phyloP scores from a whole-genome alignment of 2,888 invertebrate genomes.

The Monoplex corrugatus region DNA sequence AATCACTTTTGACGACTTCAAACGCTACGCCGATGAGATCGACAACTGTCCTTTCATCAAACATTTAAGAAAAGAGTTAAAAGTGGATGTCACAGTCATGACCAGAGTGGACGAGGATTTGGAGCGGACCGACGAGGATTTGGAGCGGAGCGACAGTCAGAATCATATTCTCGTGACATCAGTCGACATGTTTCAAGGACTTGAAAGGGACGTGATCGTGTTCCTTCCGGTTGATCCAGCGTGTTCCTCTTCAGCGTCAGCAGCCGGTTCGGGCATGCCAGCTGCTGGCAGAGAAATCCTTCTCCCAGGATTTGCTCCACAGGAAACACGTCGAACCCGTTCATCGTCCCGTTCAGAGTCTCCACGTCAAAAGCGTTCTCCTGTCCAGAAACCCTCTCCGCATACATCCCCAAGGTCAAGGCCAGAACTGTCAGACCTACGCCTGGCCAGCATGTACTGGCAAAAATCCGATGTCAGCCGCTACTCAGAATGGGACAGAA shows the following conservation, averaged over 20 bases:
- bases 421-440: too few relatives aligned
- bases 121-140: too few relatives aligned
- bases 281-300: too few relatives aligned
- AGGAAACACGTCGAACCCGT: too few relatives aligned
- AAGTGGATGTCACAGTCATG: neutral
- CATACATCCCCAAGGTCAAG: too few relatives aligned
- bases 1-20: neutral
- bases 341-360: too few relatives aligned
- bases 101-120: too few relatives aligned
- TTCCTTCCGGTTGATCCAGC: neutral
- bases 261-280: too few relatives aligned
- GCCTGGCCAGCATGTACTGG: neutral
- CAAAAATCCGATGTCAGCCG: neutral
- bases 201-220: conserved; percentile 2
- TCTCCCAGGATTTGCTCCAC: too few relatives aligned
- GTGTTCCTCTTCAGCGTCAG: too few relatives aligned
- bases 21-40: neutral
- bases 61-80: neutral
- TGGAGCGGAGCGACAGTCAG: neutral
- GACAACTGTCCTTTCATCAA: neutral
- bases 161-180: neutral
- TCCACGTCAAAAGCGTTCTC: too few relatives aligned
- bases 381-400: too few relatives aligned
- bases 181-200: neutral
- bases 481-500: conserved; percentile 3